Base-by-base conservation (phyloP, 2,888 invertebrate species). In the Pyrochroa serraticornis region DNA sequence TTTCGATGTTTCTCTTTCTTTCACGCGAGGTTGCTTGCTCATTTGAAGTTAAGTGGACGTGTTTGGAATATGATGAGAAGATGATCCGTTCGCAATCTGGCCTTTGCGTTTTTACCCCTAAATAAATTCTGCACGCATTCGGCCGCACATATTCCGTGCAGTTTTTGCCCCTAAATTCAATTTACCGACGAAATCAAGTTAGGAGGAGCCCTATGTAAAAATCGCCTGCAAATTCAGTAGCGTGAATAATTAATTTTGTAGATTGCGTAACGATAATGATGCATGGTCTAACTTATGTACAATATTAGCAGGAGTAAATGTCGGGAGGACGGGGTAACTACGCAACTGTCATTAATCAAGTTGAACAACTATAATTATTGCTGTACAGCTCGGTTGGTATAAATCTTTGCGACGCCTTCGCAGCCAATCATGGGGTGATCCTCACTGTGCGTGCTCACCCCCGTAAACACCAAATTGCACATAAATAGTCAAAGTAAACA, bases 261-360 rank as follows among this genome's bases (percentile, higher is more conserved):
- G 45, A 58, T 53, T 53, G 51, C 48, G 52, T 53, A 58, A 22
- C 22, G 22, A 22, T 22, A 22, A 58, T 58, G 58, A 53, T 58
- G 53, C 58, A 53, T 47, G 52, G 47, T 48, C 52, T 46, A 46
- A 52, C 51, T 58, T 58, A 58, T 42, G 45, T 56, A 50, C 7
- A 13, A 39, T 39, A 39, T 30, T 42, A 31, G 30, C 32, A 12
- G 31, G 22, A 22, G 53, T 47, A 55, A 48, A 48, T 55, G 48
- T 55, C 47, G 54, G 36, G 36, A 48, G 3, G 22, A 22, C 9
- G 48, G 48, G 53, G 32, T 35, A 55, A 47, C 48, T 48, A 47
- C 48, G 36, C 42, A 55, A 55, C 42, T 55, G 54, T 55, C 54
- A 55, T 55, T 48, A 55, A 55, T 55, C 54, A 55, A 36, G 12